These are phyloP conservation scores for Stenodema calcarata DNA, from an alignment of 2,888 invertebrate genomes.

Conservation along the genomic window DNA sequence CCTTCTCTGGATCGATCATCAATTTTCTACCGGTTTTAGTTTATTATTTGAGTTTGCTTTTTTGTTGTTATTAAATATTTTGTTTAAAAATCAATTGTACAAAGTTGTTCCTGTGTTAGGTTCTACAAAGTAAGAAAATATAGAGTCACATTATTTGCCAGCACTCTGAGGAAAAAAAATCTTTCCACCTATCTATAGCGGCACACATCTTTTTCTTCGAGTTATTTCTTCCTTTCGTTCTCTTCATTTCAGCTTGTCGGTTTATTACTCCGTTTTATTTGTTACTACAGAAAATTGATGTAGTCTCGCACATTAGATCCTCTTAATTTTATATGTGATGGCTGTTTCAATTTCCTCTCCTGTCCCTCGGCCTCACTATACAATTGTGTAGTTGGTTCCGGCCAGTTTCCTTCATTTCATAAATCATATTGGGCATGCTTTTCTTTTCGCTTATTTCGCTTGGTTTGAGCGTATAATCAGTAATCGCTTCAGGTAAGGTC, in stretches of 20 bases:
- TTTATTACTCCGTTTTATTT: background rate
- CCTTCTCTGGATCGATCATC: background rate
- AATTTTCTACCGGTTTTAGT: background rate
- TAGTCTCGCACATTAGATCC: background rate
- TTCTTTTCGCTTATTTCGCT: background rate
- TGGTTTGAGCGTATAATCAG: background rate
- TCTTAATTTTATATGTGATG: background rate
- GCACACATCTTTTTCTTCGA: conserved; percentile 51
- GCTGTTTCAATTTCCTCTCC: background rate
- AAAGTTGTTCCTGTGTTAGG: background rate
- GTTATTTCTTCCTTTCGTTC: background rate
- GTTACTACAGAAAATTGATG: background rate
- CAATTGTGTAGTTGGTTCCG: background rate
- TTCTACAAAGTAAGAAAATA: conserved; percentile 15
- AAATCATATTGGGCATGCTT: background rate
- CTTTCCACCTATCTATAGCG: conserved; percentile 31
- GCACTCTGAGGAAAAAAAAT: conserved; percentile 21
- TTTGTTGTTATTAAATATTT: background rate
- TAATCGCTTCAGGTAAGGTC: background rate
- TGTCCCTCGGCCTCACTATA: background rate
- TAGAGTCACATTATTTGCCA: conserved; percentile 46
- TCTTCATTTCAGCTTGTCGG: background rate
- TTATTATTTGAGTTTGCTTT: background rate
- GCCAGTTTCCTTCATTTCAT: background rate
- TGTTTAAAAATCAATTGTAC: background rate